Evolutionary conservation across 2,888 invertebrate genomes (phyloP).

Genomic region (Lepeophtheirus nordmannii): DNA sequence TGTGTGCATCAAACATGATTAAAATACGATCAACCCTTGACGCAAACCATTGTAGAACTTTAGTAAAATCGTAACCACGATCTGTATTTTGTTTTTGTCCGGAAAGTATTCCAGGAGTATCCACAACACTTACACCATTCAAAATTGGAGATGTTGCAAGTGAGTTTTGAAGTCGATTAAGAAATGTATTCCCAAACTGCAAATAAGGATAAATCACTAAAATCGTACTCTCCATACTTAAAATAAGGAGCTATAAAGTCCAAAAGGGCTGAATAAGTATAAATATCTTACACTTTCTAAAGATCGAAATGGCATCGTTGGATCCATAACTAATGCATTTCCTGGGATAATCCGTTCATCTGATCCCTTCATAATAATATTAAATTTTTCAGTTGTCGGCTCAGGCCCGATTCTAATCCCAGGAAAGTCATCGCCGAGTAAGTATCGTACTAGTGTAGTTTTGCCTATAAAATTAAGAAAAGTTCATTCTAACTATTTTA

Average conservation of each 20-base stretch:
- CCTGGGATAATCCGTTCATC: conserved; percentile 40
- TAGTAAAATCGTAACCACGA: conserved; percentile 43
- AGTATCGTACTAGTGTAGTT: conserved; percentile 35
- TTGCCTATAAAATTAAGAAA: conserved; percentile 33
- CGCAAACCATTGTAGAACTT: conserved; percentile 44
- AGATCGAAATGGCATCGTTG: conserved; percentile 40
- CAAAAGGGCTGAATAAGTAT: neutral
- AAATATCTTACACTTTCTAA: conserved; percentile 26
- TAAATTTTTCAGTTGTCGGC: conserved; percentile 43
- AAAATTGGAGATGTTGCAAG: conserved; percentile 38
- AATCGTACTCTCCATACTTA: neutral
- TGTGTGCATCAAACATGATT: conserved; percentile 44
- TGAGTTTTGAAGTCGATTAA: conserved; percentile 43
- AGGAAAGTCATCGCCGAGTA: conserved; percentile 41
- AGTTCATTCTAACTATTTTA: no score
- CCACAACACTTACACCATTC: conserved; percentile 40
- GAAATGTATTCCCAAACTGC: conserved; percentile 42
- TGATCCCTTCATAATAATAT: conserved; percentile 39
- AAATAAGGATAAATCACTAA: conserved; percentile 29
- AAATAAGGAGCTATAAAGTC: neutral
- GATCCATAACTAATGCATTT: conserved; percentile 43
- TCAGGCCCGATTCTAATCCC: conserved; percentile 43
- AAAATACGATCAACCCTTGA: conserved; percentile 43
- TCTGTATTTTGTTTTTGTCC: conserved; percentile 41
- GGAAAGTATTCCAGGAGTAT: conserved; percentile 39